These are phyloP conservation scores for Drosophila novamexicana DNA, from an alignment of 1,140 invertebrate genomes.

Conservation along the genomic window DNA sequence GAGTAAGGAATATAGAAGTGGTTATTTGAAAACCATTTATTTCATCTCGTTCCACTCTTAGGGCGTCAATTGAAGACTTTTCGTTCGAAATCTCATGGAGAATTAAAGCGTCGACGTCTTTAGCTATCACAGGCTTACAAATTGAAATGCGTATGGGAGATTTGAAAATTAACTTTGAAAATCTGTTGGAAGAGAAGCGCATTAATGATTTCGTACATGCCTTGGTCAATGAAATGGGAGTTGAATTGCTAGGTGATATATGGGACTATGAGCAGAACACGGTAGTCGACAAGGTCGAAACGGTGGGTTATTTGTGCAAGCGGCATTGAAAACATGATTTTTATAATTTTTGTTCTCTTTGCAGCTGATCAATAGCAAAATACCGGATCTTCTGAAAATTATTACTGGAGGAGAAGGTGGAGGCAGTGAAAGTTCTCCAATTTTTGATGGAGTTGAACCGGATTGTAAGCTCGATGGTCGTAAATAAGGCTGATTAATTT, in stretches of 20 bases:
- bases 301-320: constrained; percentile 29
- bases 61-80: constrained; percentile 48
- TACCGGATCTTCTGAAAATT: constrained; percentile 55
- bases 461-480: constrained; percentile 50
- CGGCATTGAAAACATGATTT: background rate
- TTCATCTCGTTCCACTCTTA: constrained; percentile 11
- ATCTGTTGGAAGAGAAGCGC: constrained; percentile 68
- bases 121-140: constrained; percentile 56
- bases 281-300: constrained; percentile 46
- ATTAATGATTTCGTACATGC: constrained; percentile 67
- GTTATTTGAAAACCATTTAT: background rate
- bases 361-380: constrained; percentile 58
- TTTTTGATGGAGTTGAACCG: constrained; percentile 70
- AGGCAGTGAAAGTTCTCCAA: constrained; percentile 52
- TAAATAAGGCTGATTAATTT: constrained; percentile 44
- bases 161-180: constrained; percentile 66
- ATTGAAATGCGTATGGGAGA: constrained; percentile 59
- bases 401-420: constrained; percentile 52
- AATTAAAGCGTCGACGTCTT: constrained; percentile 30
- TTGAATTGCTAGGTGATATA: constrained; percentile 68
- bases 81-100: constrained; percentile 53
- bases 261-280: constrained; percentile 60
- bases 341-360: constrained; percentile 3
- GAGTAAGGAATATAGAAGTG: constrained; percentile 51
- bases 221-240: constrained; percentile 69